These are phyloP conservation scores for Sepiola atlantica DNA, from an alignment of 2,888 invertebrate species.

Conservation along the genomic window DNA sequence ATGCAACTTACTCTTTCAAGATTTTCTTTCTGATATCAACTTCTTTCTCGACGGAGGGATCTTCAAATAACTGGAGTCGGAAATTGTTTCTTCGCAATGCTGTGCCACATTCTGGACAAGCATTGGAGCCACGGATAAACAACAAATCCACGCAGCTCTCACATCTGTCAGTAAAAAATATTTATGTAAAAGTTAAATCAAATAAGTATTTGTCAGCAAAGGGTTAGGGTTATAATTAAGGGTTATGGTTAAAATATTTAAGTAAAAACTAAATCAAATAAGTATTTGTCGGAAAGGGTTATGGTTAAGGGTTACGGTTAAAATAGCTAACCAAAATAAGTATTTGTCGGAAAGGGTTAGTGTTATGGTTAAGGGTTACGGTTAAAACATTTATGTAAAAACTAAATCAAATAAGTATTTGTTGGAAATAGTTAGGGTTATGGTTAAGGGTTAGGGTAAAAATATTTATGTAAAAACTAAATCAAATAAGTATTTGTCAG, in stretches of 20 bases:
- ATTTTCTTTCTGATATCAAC: constrained; percentile 93
- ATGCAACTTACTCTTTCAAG: constrained; percentile 76
- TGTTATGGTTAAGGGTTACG: not conserved
- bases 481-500: too few species aligned
- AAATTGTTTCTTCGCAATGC: constrained; percentile 91
- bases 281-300: too few species aligned
- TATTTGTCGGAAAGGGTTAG: not conserved
- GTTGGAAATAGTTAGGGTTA: too few species aligned
- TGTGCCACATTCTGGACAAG: constrained; percentile 94
- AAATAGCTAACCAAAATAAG: too few species aligned
- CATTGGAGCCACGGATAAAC: constrained; percentile 94
- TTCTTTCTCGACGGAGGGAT: constrained; percentile 96
- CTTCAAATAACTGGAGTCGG: constrained; percentile 95
- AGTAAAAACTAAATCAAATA: too few species aligned
- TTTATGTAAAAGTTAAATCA: not conserved
- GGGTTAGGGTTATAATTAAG: not conserved
- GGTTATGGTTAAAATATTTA: not conserved
- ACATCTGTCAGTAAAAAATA: constrained; percentile 78
- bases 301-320: too few species aligned
- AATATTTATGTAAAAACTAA: too few species aligned
- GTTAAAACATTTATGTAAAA: too few species aligned
- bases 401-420: too few species aligned
- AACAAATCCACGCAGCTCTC: constrained; percentile 97
- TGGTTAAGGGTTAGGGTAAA: too few species aligned
- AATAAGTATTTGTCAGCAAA: not conserved